Base-by-base conservation (phyloP, 2,113 vertebrate species). In the Serranochromis macrocephalus region DNA sequence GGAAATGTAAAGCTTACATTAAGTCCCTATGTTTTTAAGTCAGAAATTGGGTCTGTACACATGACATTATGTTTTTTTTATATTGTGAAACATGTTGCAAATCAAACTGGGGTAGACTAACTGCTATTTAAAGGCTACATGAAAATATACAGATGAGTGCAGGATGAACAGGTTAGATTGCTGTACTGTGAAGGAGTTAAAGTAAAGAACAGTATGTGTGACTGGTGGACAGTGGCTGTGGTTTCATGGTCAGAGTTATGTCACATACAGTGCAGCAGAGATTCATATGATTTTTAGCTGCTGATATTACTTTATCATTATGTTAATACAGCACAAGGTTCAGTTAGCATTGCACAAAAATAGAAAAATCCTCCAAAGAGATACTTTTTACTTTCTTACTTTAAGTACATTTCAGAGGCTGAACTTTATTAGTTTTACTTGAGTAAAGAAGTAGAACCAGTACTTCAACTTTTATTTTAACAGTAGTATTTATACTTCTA, bases 381-480 rank as follows among this genome's bases (percentile, higher is more conserved):
- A 7, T 36, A 36, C 17, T 57, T 57, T 57, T 57, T 29, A 9
- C 24, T 58, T 58, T 58, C 24, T 58, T 58, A 58, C 55, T 66
- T 7, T 66, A n/a, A 66, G 61, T 66, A 66, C 1, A 38, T 66
- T 66, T 13, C 17, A n/a, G 61, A 38, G 17, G 17, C 31, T 66
- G 31, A 33, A 7, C 58, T 63, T 63, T 3, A 38, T 38, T 38
- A 7, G 0, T 38, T 66, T 66, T 66, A 33, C 3, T 7, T 63
- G 29, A 66, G 0, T 36, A n/a, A 38, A 38, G 29, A 66, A 0
- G 17, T 38, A 36, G 4, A 66, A 1, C 19, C 31, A 66, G 31
- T 13, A 13, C 31, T 66, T 38, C 10, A 38, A 66, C 61, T 66
- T 66, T 38, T 38, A 38, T 66, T 66, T 38, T 38, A 3, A 38